These are phyloP conservation scores for Dreissena rostriformis DNA, from an alignment of 1,140 invertebrate species.

Conservation along the genomic window DNA sequence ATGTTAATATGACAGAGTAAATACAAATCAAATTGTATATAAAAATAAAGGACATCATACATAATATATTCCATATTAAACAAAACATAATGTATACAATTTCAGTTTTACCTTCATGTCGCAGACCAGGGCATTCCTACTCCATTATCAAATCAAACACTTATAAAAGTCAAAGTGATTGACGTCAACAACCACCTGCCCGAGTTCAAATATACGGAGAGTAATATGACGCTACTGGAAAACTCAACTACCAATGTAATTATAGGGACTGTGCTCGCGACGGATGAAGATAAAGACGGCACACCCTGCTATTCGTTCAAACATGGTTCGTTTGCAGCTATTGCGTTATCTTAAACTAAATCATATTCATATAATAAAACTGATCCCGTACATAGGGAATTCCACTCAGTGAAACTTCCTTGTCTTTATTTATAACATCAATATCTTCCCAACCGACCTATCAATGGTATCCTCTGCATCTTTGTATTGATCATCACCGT, in stretches of 20 bases:
- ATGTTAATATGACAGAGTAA: too few species aligned
- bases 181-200: slow-evolving; percentile 44
- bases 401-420: too few species aligned
- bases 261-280: not conserved
- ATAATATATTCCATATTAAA: too few species aligned
- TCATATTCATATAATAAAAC: too few species aligned
- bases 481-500: too few species aligned
- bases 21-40: too few species aligned
- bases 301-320: slow-evolving; percentile 10
- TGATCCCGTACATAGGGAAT: too few species aligned
- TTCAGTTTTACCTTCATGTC: slow-evolving; percentile 14
- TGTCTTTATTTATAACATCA: too few species aligned
- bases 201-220: not conserved
- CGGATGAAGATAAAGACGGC: slow-evolving; percentile 7
- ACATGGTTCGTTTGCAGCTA: not conserved
- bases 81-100: not conserved
- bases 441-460: too few species aligned
- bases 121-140: slow-evolving; percentile 12
- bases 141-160: not conserved
- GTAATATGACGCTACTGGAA: not conserved
- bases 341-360: not conserved
- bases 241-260: not conserved
- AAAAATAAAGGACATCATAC: too few species aligned
- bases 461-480: too few species aligned
- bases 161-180: slow-evolving; percentile 10